These are phyloP conservation scores for Idaea straminata DNA, from an alignment of 2,888 invertebrate species.

Conservation along the genomic window DNA sequence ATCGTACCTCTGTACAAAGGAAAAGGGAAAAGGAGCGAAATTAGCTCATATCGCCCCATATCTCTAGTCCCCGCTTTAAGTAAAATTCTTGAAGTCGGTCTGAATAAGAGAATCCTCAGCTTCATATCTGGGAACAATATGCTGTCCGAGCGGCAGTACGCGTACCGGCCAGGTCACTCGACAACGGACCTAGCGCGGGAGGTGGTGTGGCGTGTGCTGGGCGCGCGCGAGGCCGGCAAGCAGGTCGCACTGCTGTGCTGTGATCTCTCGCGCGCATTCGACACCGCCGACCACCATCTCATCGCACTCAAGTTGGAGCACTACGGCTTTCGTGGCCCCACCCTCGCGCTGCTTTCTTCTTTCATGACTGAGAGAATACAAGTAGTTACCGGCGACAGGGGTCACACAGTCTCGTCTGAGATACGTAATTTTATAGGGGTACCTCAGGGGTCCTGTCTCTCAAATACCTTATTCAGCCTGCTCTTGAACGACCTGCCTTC, in stretches of 20 bases:
- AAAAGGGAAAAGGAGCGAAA: constrained; percentile 9
- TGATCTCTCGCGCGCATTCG: constrained; percentile 11
- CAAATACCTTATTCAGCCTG: constrained; percentile 11
- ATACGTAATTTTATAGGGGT: constrained; percentile 8
- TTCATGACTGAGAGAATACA: constrained; percentile 12
- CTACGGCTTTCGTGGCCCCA: constrained; percentile 7
- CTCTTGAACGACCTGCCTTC: constrained; percentile 9
- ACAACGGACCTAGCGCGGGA: constrained; percentile 16
- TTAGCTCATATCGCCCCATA: constrained; percentile 11
- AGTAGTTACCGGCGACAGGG: constrained; percentile 11
- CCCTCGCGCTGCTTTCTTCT: constrained; percentile 2
- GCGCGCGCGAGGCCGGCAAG: constrained; percentile 4
- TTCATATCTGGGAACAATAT: constrained; percentile 3
- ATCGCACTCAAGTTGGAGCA: constrained; percentile 5
- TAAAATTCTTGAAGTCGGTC: constrained; percentile 11
- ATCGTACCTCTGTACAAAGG: constrained; percentile 13
- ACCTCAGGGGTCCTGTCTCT: constrained; percentile 14
- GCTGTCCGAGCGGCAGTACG: constrained; percentile 6
- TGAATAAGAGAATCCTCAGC: constrained; percentile 6
- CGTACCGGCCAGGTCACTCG: constrained; percentile 9
- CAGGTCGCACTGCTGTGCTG: constrained; percentile 9
- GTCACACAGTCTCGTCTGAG: constrained; percentile 6
- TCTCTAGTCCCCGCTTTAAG: constrained; percentile 11
- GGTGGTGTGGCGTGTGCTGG: constrained; percentile 11
- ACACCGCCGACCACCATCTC: constrained; percentile 3